Conservation (phyloP, 2,797 vertebrate species). For the Anableps anableps region DNA sequence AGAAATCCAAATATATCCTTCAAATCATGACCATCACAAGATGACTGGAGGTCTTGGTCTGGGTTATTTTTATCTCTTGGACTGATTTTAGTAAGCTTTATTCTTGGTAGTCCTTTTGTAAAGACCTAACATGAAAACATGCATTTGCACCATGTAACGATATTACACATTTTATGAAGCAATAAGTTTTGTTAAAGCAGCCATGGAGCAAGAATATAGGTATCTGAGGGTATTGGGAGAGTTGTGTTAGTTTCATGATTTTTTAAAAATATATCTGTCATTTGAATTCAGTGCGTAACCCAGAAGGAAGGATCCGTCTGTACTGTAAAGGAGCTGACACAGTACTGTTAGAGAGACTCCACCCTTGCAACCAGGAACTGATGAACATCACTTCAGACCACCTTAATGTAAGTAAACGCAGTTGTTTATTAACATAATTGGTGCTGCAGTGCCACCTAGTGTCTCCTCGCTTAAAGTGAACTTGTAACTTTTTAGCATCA, state of each 20-base stretch:
- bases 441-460: slow-evolving; percentile 62
- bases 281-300: slow-evolving; percentile 83
- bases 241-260: not conserved
- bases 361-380: slow-evolving; percentile 84
- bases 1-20: not conserved
- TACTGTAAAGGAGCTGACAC: slow-evolving; percentile 97
- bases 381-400: slow-evolving; percentile 89
- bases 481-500: not conserved
- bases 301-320: slow-evolving; percentile 89
- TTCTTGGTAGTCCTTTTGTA: no score
- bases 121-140: not conserved
- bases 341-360: slow-evolving; percentile 89
- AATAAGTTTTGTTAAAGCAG: not conserved
- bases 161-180: not conserved
- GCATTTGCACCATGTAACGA: not conserved
- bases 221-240: slow-evolving; percentile 10
- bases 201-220: not conserved
- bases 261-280: not conserved
- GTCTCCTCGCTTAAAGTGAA: slow-evolving; percentile 6
- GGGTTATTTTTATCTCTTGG: not conserved
- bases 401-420: slow-evolving; percentile 85
- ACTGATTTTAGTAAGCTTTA: not conserved
- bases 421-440: not conserved
- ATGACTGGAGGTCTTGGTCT: not conserved
- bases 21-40: not conserved